Evolutionary conservation across 2,113 vertebrate species (phyloP), one percentile per base, ranked within the genome.

Genomic region (Rhegmatorhina hoffmannsi): DNA sequence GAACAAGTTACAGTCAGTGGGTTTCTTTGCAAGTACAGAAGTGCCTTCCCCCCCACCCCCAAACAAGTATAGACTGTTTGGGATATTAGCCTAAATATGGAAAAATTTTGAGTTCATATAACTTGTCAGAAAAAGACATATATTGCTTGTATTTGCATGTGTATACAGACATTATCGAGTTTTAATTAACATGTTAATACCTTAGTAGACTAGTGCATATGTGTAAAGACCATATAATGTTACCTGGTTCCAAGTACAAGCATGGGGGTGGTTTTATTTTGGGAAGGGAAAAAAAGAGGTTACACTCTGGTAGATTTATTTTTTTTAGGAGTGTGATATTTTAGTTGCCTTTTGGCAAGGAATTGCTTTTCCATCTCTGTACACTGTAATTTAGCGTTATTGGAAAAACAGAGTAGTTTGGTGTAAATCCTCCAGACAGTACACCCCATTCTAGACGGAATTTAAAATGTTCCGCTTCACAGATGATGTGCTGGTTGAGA

Each of bases 261-360:
- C 9, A 18, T 70, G 83, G 55, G 52, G 49, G 73, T 67, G 80
- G 79, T 67, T 94, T 94, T 94, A 90, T 94, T 95, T 94, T 88
- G 63, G 72, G 73, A 81, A 38, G 29, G 44, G 7, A 93, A 72
- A 40, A 26, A 40, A 40, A 66, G 50, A 49, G n/a, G 8, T 86
- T 86, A 84, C 33, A 24, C 44, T 59, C 29, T 52, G 6, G 24
- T 77, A 78, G 56, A 7, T 83, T 63, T 90, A 83, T 59, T 49
- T 15, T 86, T 86, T 77, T 92, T 89, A 73, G 25, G 50, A 79
- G 11, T 31, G 10, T 76, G 58, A 67, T 40, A 67, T n/a, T 88
- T 58, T 5, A 69, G 75, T 76, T 77, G 70, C 46, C n/a, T 84
- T 82, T 82, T 59, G 75, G 70, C 5, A 4, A 62, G 58, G 50